Evolutionary conservation across 2,888 invertebrate genomes (phyloP).

Genomic region (Nymphalis polychloros): DNA sequence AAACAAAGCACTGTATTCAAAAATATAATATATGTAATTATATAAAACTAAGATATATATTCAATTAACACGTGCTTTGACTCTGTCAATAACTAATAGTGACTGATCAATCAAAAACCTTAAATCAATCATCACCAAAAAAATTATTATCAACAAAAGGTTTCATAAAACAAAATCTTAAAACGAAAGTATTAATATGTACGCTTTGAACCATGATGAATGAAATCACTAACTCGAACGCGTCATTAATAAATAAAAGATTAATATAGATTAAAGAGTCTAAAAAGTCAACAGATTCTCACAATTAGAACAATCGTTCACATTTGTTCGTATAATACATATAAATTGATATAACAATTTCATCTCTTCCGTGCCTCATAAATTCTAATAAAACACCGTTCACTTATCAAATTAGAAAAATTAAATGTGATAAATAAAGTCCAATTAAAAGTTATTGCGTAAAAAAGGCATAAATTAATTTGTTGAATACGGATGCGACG

Average conservation of each 20-base stretch:
- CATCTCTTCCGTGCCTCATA: slow-evolving; percentile 56
- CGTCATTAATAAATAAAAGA: slow-evolving; percentile 37
- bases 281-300: slow-evolving; percentile 22
- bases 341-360: slow-evolving; percentile 69
- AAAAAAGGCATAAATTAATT: slow-evolving; percentile 81
- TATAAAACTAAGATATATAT: no score
- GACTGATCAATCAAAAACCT: no score
- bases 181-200: not conserved
- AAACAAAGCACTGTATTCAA: not conserved
- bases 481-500: slow-evolving; percentile 50
- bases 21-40: no score
- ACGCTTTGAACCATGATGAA: slow-evolving; percentile 2
- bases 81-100: no score
- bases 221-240: not conserved
- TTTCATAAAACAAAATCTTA: not conserved
- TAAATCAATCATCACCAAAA: not conserved
- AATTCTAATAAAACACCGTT: slow-evolving; percentile 70
- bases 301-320: slow-evolving; percentile 50
- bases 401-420: slow-evolving; percentile 80
- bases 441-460: slow-evolving; percentile 81
- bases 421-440: slow-evolving; percentile 81
- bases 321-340: slow-evolving; percentile 72
- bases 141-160: no score
- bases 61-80: not conserved
- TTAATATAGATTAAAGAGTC: slow-evolving; percentile 38